Conservation (phyloP, 2,888 invertebrate genomes). For the Melieria picta region DNA sequence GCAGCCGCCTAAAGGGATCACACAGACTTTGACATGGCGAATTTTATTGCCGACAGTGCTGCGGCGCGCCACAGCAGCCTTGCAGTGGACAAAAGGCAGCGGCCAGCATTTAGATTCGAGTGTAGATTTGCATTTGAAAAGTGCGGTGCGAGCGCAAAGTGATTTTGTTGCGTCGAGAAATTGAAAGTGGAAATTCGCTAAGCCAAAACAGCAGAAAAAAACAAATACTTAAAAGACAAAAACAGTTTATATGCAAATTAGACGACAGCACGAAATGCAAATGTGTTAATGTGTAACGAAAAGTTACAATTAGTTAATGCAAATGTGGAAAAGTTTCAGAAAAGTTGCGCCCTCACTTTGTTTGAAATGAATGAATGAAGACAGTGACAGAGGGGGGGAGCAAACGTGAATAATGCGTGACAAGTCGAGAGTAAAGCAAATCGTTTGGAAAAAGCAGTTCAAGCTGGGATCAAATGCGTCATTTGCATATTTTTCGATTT, state of each 20-base stretch:
- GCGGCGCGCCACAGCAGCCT: background rate
- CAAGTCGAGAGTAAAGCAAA: no score
- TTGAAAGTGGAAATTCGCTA: background rate
- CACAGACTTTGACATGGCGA: background rate
- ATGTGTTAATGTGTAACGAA: background rate
- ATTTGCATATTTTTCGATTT: no score
- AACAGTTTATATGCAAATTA: conserved; percentile 2
- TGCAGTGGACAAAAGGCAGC: background rate
- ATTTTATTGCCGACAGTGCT: background rate
- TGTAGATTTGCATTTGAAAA: background rate
- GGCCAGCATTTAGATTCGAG: background rate
- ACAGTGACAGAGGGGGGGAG: no score
- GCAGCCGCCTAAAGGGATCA: background rate
- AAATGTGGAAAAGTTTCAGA: background rate
- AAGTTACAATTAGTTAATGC: background rate
- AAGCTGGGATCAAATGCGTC: no score
- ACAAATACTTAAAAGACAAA: background rate
- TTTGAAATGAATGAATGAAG: no score
- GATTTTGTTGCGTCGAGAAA: background rate
- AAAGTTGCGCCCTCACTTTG: no score
- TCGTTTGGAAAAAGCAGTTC: no score
- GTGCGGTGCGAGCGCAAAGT: background rate
- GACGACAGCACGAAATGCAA: background rate
- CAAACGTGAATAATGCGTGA: no score
- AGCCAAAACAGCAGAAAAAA: no score